These are phyloP conservation scores for Drepana falcataria DNA, from an alignment of 2,888 invertebrate species.

Conservation along the genomic window DNA sequence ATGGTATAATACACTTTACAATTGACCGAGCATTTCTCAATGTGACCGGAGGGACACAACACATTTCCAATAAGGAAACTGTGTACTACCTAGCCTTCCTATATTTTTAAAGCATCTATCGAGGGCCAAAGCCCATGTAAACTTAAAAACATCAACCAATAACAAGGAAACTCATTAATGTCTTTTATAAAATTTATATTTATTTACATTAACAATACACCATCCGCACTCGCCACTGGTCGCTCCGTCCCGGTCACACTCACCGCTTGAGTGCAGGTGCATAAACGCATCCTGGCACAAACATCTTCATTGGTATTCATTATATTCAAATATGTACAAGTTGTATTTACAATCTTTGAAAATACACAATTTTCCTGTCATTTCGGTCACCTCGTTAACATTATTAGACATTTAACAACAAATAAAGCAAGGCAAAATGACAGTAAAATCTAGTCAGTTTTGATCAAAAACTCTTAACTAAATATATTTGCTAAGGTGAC, in stretches of 20 bases:
- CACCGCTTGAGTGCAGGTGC: slow-evolving; percentile 47
- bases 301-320: slow-evolving; percentile 60
- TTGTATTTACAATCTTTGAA: slow-evolving; percentile 38
- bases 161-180: background rate
- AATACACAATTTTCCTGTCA: slow-evolving; percentile 40
- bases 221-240: slow-evolving; percentile 17
- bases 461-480: slow-evolving; percentile 21
- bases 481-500: slow-evolving; percentile 14
- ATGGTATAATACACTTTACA: slow-evolving; percentile 76
- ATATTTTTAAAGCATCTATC: background rate
- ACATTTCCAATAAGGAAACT: slow-evolving; percentile 4
- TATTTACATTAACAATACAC: background rate
- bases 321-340: slow-evolving; percentile 43
- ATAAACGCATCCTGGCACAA: slow-evolving; percentile 48
- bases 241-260: slow-evolving; percentile 50
- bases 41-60: slow-evolving; percentile 39
- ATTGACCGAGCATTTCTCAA: slow-evolving; percentile 63
- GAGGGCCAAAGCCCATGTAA: background rate
- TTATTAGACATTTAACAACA: slow-evolving; percentile 9
- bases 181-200: background rate
- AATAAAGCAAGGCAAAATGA: slow-evolving; percentile 15
- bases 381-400: slow-evolving; percentile 31
- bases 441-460: slow-evolving; percentile 21
- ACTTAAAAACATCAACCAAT: background rate
- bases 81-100: background rate